Conservation (phyloP, 2,888 invertebrate genomes). For the Dimorphilus gyrociliatus region DNA sequence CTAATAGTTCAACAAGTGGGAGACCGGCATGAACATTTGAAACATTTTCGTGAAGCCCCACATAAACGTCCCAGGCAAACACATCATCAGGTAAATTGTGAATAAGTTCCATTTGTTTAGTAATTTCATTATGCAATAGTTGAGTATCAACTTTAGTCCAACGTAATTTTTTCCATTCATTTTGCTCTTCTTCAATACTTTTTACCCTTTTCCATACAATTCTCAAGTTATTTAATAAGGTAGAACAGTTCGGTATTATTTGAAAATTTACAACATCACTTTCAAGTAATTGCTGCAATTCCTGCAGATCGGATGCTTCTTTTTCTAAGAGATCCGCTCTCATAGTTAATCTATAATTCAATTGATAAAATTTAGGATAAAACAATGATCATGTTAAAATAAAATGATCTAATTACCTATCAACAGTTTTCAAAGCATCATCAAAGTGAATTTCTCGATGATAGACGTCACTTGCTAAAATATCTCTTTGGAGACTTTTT, state of each 20-base stretch:
- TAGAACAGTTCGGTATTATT: too few relatives aligned
- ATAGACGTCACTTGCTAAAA: slow-evolving; percentile 28
- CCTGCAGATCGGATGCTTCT: slow-evolving; percentile 35
- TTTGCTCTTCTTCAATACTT: slow-evolving; percentile 31
- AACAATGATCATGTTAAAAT: too few relatives aligned
- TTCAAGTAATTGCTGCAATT: slow-evolving; percentile 34
- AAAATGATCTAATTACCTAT: slow-evolving; percentile 27
- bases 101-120: slow-evolving; percentile 29
- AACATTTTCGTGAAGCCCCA: slow-evolving; percentile 29
- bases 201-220: slow-evolving; percentile 13
- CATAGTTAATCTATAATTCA: too few relatives aligned
- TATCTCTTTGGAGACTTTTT: slow-evolving; percentile 19
- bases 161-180: slow-evolving; percentile 32
- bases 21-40: slow-evolving; percentile 30
- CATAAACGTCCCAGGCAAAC: slow-evolving; percentile 32
- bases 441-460: slow-evolving; percentile 24
- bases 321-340: slow-evolving; percentile 28
- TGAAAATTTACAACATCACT: slow-evolving; percentile 34
- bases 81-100: slow-evolving; percentile 28
- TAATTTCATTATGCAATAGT: slow-evolving; percentile 27
- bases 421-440: slow-evolving; percentile 25
- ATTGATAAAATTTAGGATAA: too few relatives aligned
- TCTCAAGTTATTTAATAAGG: too few relatives aligned
- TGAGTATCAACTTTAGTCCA: slow-evolving; percentile 37
- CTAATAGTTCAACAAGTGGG: slow-evolving; percentile 34